These are phyloP conservation scores for Diarsia dahlii DNA, from an alignment of 2,888 invertebrate genomes.

Conservation along the genomic window DNA sequence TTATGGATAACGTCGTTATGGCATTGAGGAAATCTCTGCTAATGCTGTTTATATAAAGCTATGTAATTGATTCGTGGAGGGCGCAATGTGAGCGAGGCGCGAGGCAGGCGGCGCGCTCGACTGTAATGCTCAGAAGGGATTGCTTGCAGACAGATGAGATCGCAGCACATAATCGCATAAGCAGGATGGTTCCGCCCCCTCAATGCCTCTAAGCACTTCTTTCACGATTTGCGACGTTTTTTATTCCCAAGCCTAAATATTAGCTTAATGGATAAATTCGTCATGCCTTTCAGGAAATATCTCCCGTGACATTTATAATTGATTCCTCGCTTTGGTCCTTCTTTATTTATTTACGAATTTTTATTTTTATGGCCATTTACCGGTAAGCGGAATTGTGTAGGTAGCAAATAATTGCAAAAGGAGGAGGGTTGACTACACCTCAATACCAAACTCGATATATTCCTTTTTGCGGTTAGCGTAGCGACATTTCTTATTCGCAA, in stretches of 20 bases:
- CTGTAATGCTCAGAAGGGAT: constrained; percentile 3
- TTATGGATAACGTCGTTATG: constrained; percentile 14
- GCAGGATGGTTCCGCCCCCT: constrained; percentile 19
- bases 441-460: neutral
- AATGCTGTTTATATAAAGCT: constrained; percentile 5
- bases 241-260: constrained; percentile 33
- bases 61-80: constrained; percentile 16
- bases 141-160: constrained; percentile 21
- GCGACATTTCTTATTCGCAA: constrained; percentile 57
- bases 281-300: neutral
- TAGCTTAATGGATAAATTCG: constrained; percentile 4
- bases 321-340: neutral
- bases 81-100: neutral
- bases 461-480: constrained; percentile 27
- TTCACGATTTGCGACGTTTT: constrained; percentile 24
- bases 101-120: constrained; percentile 2
- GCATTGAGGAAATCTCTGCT: constrained; percentile 15
- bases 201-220: constrained; percentile 24
- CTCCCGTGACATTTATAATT: neutral
- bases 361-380: neutral
- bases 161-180: constrained; percentile 32
- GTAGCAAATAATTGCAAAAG: constrained; percentile 4
- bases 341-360: neutral
- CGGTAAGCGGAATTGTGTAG: neutral
- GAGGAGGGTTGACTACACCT: neutral